These are phyloP conservation scores for Formica exsecta DNA, from an alignment of 1,140 invertebrate species.

Conservation along the genomic window DNA sequence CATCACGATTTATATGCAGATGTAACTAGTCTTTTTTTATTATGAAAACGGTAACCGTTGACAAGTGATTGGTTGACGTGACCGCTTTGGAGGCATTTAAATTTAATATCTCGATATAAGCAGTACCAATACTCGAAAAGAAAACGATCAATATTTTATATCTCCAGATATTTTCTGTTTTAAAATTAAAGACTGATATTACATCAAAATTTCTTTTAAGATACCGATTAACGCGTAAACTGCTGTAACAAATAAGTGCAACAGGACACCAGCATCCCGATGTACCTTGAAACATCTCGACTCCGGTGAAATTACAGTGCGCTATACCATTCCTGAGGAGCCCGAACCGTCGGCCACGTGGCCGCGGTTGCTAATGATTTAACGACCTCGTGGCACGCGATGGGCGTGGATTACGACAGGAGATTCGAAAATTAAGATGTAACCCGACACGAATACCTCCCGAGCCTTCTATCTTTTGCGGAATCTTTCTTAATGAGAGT, in stretches of 20 bases:
- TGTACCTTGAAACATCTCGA: conserved; percentile 10
- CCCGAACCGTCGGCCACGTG: conserved; percentile 74
- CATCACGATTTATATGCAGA: conserved; percentile 62
- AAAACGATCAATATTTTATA: background rate
- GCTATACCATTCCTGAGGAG: conserved; percentile 45
- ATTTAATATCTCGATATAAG: conserved; percentile 13
- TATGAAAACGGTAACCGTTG: background rate
- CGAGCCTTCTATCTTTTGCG: conserved; percentile 63
- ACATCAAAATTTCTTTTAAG: background rate
- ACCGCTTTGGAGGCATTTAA: background rate
- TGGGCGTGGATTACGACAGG: conserved; percentile 79
- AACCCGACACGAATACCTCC: conserved; percentile 69
- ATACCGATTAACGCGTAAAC: conserved; percentile 12
- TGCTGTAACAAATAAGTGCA: background rate
- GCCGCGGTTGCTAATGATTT: conserved; percentile 80
- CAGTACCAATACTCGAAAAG: background rate
- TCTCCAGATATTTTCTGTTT: background rate
- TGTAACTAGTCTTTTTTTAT: conserved; percentile 20
- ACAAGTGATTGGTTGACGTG: conserved; percentile 15
- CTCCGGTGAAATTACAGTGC: conserved; percentile 70
- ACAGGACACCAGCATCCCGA: background rate
- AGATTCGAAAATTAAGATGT: conserved; percentile 81
- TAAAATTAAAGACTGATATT: background rate
- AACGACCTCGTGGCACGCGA: conserved; percentile 82
- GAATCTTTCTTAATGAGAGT: conserved; percentile 69